phyloP scores from a whole-genome alignment of 30 jellyfish, hydroid and myxozoan species.

The Pseudorhiza aurosa region DNA sequence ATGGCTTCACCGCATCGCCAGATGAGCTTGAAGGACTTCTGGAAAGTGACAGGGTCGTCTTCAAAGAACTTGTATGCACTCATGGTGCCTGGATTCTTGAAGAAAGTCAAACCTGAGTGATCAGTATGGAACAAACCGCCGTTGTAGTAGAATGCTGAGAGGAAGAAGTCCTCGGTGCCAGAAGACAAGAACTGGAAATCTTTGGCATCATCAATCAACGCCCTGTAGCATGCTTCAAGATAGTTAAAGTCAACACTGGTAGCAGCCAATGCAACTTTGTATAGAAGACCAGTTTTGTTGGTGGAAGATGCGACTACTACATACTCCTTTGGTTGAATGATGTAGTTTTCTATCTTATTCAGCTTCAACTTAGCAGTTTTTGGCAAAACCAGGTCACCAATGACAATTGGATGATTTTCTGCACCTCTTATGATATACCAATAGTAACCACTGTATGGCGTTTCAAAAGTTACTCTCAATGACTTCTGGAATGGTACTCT shows the following conservation, averaged over 20 bases:
- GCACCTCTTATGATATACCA: constrained; percentile 85
- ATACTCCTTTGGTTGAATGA: constrained; percentile 43
- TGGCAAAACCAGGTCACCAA: constrained; percentile 84
- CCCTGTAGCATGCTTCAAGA: constrained; percentile 85
- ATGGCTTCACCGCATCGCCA: constrained; percentile 86
- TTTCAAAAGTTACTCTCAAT: constrained; percentile 61
- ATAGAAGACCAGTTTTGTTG: constrained; percentile 67
- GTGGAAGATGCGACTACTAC: constrained; percentile 48
- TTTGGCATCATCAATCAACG: constrained; percentile 40
- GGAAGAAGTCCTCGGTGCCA: constrained; percentile 89
- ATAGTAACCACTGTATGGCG: constrained; percentile 40
- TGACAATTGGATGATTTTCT: constrained; percentile 69
- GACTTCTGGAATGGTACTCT: constrained; percentile 81
- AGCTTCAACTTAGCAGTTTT: constrained; percentile 64
- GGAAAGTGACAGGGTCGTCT: constrained; percentile 76
- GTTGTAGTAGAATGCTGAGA: constrained; percentile 78
- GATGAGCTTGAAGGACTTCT: constrained; percentile 59
- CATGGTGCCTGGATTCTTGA: constrained; percentile 80
- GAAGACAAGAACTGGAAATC: constrained; percentile 78
- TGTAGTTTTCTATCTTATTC: constrained; percentile 43
- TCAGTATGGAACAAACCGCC: constrained; percentile 76
- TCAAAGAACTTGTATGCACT: constrained; percentile 89
- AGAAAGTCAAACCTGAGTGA: constrained; percentile 80
- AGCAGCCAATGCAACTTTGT: constrained; percentile 75
- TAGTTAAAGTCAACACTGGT: constrained; percentile 64